phyloP scores from a whole-genome alignment of 2,797 vertebrate species.

The Coreius guichenoti region DNA sequence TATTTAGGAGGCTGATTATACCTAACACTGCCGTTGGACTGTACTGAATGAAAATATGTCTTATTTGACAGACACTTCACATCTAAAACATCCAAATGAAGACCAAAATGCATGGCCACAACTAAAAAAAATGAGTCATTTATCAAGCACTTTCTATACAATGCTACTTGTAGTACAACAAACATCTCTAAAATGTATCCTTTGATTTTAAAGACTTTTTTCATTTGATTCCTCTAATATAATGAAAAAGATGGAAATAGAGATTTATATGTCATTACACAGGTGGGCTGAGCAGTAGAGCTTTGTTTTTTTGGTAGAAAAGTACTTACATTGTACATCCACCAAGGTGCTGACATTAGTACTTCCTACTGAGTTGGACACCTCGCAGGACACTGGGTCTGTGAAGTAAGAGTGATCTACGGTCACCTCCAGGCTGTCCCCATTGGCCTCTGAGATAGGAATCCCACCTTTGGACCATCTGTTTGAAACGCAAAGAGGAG shows the following conservation, averaged over 20 bases:
- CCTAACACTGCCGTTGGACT: neutral
- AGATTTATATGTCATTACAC: neutral
- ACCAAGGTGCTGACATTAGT: conserved; percentile 91
- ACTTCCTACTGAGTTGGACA: conserved; percentile 90
- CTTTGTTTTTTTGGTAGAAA: neutral
- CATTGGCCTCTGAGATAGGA: conserved; percentile 86
- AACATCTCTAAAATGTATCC: neutral
- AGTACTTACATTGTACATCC: conserved; percentile 89
- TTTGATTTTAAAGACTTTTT: neutral
- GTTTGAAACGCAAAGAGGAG: conserved; percentile 29
- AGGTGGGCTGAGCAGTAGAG: neutral
- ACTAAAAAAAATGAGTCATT: neutral
- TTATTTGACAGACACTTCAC: neutral
- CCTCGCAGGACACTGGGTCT: conserved; percentile 91
- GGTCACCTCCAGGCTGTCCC: conserved; percentile 85
- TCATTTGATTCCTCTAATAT: neutral
- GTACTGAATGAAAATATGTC: neutral
- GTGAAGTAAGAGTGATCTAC: conserved; percentile 91
- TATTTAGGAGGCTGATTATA: neutral
- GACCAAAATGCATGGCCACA: neutral
- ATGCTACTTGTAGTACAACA: neutral
- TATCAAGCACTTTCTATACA: neutral
- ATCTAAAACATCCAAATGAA: neutral
- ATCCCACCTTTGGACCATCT: conserved; percentile 93
- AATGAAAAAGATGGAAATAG: neutral